phyloP scores from a whole-genome alignment of 2,113 vertebrate species.

The Oxygymnocypris stewartii region DNA sequence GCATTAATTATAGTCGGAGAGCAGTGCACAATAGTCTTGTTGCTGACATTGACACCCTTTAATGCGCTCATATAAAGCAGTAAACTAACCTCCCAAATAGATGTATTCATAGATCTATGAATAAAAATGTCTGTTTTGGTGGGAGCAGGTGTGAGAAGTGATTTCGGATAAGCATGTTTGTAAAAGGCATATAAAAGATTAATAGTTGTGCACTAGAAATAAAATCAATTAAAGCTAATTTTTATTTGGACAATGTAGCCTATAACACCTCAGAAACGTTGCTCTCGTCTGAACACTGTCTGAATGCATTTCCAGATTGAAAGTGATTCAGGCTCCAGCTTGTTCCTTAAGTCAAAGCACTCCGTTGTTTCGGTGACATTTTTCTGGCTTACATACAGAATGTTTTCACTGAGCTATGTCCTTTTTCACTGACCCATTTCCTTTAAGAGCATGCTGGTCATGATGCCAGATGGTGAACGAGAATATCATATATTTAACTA shows the following conservation, averaged over 20 bases:
- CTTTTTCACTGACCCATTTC: no score
- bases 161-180: not conserved
- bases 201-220: not conserved
- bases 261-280: not conserved
- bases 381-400: not conserved
- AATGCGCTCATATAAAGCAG: not conserved
- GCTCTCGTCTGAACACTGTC: not conserved
- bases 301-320: not conserved
- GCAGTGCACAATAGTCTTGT: not conserved
- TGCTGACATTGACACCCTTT: not conserved
- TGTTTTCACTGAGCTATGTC: not conserved
- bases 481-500: not conserved
- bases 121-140: not conserved
- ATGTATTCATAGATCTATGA: no score
- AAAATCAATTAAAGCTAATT: not conserved
- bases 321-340: not conserved
- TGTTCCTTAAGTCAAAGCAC: conserved; percentile 36
- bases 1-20: not conserved
- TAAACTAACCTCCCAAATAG: not conserved
- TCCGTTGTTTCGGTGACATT: conserved; percentile 42
- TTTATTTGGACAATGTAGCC: not conserved
- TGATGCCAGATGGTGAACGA: not conserved
- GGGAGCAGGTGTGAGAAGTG: not conserved
- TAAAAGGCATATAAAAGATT: not conserved
- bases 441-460: not conserved